Evolutionary conservation across 2,888 invertebrate species (phyloP), one percentile per base, ranked within the genome.

Genomic region (Anthophora plumipes): DNA sequence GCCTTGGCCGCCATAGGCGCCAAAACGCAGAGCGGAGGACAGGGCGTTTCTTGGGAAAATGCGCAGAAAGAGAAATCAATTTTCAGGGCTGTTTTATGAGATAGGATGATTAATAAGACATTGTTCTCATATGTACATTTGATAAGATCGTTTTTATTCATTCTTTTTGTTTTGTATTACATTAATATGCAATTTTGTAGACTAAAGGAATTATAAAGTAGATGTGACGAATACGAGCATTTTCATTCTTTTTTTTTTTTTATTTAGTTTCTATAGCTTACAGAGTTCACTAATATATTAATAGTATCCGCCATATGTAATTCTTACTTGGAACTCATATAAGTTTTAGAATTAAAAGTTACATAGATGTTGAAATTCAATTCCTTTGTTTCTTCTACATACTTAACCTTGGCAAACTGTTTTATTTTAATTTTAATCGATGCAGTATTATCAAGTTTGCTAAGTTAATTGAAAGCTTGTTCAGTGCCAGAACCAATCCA

Each of bases 401-500:
- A 8, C 7, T 7, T 17, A 31, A 9, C 17, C 17, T 17, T 31
- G 31, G 31, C 31, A 31, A 31, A 31, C 1, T 55, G 17, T 55
- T 14, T 4, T 11, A 31, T 31, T 9, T 22, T 61, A 22, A 4
- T 14, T 17, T 14, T 9, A 60, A 43, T 22, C 20, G 43, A 9
- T 22, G 12, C 9, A 17, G 41, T 41, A 8, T 17, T 17, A 3
- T 1, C 9, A 55, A 55, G 25, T 55, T 55, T 9, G 0, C 25
- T 25, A 31, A 1, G 1, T 48, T 46, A 43, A 25, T 20, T 7
- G 1, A 20, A 11, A 64, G 61, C 55, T 20, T 6, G 41, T 61
- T 85, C 69, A 90, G 50, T 82, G 75, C 89, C 89, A 90, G 60
- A 84, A 86, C 87, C 87, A 87, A 12, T 54, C 78, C 57, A 92